Base-by-base conservation (phyloP, 2,888 invertebrate genomes). In the Nomada ferruginata region DNA sequence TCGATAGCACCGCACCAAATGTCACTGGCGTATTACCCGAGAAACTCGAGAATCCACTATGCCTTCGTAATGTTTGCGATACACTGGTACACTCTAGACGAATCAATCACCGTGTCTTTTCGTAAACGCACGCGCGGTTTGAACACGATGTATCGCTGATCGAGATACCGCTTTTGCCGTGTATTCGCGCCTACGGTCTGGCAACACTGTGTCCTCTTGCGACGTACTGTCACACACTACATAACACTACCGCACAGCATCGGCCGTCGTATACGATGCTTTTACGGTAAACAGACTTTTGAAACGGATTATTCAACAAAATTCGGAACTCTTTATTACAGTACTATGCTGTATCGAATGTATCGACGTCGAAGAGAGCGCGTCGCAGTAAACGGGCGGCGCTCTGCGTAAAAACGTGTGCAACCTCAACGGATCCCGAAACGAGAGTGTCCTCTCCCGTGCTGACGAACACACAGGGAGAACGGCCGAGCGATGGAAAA, bases 401-500 rank as follows among this genome's bases (percentile, higher is more conserved):
- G 78, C 76, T 84, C 66, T 70, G 76, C 81, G 88, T 82, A 84
- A 84, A 88, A 84, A 89, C 91, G 90, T 92, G 92, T 93, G 91
- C 88, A 90, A 88, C 92, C 89, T 90, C 90, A 87, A 90, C 92
- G 91, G 90, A 91, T 90, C 91, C 91, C 92, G 90, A 91, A 91
- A 91, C 92, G 91, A 92, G 92, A 93, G 92, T 93, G 93, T 91
- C 91, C 91, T 92, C 91, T 85, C 87, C 89, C 79, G 87, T 86
- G 88, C 85, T 86, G 88, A 85, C 89, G 83, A 82, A 76, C 82
- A 82, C 82, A 84, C 83, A 82, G 83, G 79, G 89, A 83, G 88
- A 83, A 81, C 82, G 82, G 75, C 57, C 59, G 82, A 71, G 75
- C 65, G 72, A 83, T 55, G 52, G 61, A 82, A 76, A 85, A 79